Conservation (phyloP, 2,113 vertebrate species). For the Aldabrachelys gigantea region DNA sequence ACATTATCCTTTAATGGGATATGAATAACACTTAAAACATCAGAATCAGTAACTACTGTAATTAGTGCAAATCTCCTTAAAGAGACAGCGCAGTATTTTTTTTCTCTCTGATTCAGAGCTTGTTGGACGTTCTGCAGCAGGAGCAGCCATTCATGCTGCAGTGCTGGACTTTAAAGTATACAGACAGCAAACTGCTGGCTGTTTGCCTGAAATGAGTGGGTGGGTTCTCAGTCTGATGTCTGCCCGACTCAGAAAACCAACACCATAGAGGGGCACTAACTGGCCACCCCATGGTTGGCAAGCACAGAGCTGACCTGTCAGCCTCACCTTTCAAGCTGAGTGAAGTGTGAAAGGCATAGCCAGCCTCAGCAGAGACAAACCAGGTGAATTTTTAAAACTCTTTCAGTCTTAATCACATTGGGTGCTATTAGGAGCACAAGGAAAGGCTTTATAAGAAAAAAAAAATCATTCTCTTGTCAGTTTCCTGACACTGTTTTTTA, state of each 20-base stretch:
- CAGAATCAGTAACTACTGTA: conserved; percentile 61
- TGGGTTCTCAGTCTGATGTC: background rate
- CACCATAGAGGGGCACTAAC: background rate
- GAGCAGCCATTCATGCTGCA: background rate
- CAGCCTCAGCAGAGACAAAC: background rate
- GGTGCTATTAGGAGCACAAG: background rate
- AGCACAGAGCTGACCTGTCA: background rate
- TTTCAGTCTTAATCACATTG: background rate
- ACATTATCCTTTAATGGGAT: conserved; percentile 73
- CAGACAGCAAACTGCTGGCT: background rate
- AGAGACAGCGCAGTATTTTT: conserved; percentile 6
- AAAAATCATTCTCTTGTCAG: background rate
- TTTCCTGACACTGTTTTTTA: background rate
- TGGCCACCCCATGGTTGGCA: background rate
- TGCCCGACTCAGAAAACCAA: background rate
- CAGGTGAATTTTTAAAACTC: background rate
- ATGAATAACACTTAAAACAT: conserved; percentile 65
- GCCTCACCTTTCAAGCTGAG: background rate
- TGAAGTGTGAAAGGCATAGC: background rate
- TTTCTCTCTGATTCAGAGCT: background rate
- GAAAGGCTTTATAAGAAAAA: conserved; percentile 16
- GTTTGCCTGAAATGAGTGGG: background rate
- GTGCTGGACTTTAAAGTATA: background rate
- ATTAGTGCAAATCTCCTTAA: conserved; percentile 70
- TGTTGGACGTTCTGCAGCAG: background rate